phyloP scores from a whole-genome alignment of 2,888 invertebrate genomes.

The Osmoderma eremita region DNA sequence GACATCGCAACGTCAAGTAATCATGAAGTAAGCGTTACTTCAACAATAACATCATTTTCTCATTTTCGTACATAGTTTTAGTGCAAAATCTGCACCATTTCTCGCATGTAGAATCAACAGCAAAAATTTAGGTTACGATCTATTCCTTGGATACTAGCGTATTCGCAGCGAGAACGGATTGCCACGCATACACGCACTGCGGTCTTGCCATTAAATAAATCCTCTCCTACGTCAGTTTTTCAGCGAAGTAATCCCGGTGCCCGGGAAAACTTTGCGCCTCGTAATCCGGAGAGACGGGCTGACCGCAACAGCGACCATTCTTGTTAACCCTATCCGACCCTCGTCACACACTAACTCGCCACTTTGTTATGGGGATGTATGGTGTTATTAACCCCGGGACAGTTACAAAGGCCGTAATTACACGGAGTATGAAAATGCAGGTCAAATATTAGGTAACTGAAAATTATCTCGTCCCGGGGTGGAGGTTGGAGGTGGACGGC shows the following conservation, averaged over 20 bases:
- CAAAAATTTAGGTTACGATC: background rate
- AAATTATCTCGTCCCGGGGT: conserved; percentile 23
- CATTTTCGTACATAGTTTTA: too few species aligned
- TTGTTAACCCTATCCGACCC: conserved; percentile 51
- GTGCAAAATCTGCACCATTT: too few species aligned
- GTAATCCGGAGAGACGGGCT: conserved; percentile 49
- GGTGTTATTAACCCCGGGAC: conserved; percentile 45
- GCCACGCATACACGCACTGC: conserved; percentile 16
- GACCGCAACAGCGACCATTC: conserved; percentile 48
- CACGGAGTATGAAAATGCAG: conserved; percentile 41
- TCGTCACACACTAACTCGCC: conserved; percentile 50
- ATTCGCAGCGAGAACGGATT: conserved; percentile 12
- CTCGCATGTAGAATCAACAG: too few species aligned
- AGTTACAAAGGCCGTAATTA: conserved; percentile 44
- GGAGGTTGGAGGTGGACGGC: background rate
- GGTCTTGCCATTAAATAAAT: conserved; percentile 43
- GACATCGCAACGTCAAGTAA: too few species aligned
- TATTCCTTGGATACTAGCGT: conserved; percentile 7
- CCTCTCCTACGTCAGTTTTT: conserved; percentile 40
- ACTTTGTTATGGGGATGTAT: conserved; percentile 50
- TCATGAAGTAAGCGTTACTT: too few species aligned
- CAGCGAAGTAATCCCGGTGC: conserved; percentile 42
- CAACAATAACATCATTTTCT: too few species aligned
- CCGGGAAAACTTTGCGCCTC: conserved; percentile 46
- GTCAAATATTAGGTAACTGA: conserved; percentile 33